phyloP scores from a whole-genome alignment of 2,113 vertebrate genomes.

The Ariopsis seemanni region DNA sequence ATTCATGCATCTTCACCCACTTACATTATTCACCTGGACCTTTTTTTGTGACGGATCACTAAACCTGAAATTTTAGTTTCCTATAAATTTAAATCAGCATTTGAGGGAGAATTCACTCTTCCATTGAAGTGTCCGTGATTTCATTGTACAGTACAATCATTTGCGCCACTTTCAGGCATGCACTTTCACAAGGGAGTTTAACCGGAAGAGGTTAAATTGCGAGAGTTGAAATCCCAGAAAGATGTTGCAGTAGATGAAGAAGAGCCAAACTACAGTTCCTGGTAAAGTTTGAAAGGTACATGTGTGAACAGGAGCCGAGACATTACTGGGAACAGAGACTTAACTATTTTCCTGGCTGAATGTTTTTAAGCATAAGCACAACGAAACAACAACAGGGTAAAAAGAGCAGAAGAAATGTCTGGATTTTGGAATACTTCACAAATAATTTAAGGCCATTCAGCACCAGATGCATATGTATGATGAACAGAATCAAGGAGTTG shows the following conservation, averaged over 20 bases:
- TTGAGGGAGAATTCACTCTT: background rate
- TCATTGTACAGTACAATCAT: background rate
- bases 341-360: background rate
- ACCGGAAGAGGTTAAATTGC: background rate
- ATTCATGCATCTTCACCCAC: background rate
- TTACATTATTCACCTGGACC: background rate
- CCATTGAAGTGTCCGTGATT: background rate
- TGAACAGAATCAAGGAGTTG: background rate
- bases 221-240: background rate
- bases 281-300: background rate
- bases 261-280: background rate
- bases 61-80: background rate
- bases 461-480: background rate
- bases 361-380: background rate
- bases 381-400: background rate
- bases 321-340: background rate
- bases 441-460: background rate
- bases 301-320: background rate
- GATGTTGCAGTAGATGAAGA: background rate
- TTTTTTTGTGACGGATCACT: background rate
- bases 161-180: background rate
- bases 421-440: background rate
- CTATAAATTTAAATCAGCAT: background rate
- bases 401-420: background rate
- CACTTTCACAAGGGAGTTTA: background rate